Percentiles rank a stretch among this genome's conserved stretches.
Evolutionary conservation across 2,113 vertebrate genomes (phyloP).

Genomic region (Microcebus ravelobensis): DNA sequence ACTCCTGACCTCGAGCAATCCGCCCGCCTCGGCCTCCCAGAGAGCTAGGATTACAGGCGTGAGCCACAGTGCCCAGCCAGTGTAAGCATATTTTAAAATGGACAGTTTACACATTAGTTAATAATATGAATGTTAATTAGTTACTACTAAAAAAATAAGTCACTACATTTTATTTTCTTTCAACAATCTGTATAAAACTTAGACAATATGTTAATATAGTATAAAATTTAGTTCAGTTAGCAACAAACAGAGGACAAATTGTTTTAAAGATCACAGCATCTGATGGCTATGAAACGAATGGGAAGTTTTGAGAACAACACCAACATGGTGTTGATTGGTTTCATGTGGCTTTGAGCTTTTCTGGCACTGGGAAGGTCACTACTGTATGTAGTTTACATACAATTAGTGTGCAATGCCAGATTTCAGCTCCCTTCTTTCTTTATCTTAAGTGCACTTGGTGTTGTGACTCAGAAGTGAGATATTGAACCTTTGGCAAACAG

Average conservation of each 20-base stretch:
- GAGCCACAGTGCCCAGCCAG: no score
- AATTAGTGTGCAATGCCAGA: background rate
- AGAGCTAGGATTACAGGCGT: no score
- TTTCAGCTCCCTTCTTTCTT: background rate
- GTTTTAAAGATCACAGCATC: background rate
- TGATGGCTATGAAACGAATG: background rate
- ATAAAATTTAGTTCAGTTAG: background rate
- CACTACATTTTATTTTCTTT: background rate
- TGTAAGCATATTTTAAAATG: constrained; percentile 16
- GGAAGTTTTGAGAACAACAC: background rate
- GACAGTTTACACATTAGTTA: background rate
- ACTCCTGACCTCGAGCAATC: no score
- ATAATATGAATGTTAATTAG: background rate
- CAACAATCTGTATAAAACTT: background rate
- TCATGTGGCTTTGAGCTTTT: background rate
- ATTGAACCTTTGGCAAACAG: background rate
- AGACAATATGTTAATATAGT: background rate
- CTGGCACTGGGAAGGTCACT: background rate
- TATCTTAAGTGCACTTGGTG: background rate
- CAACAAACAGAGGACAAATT: background rate
- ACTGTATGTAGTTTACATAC: background rate
- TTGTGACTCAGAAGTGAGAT: background rate
- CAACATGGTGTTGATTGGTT: background rate
- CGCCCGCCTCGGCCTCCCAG: no score
- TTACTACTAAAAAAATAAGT: background rate